Percentiles rank a stretch among this genome's conserved stretches.
Evolutionary conservation across 2,797 vertebrate species (phyloP).

Genomic region (Podarcis lilfordi): DNA sequence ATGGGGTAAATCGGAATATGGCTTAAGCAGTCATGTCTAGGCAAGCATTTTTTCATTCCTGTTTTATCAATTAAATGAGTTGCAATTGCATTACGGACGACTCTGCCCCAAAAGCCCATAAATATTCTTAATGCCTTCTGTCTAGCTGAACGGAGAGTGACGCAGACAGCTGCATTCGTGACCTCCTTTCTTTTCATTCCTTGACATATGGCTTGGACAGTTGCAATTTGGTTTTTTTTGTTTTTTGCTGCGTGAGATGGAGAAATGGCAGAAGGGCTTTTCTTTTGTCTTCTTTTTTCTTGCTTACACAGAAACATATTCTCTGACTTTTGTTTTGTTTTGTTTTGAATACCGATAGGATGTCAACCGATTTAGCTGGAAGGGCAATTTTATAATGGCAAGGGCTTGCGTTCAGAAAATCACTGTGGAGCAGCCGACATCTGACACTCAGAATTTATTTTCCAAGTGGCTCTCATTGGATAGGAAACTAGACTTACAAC

Average conservation of each 20-base stretch:
- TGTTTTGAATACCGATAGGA: conserved; percentile 57
- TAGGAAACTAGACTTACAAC: conserved; percentile 50
- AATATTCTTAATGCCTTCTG: conserved; percentile 80
- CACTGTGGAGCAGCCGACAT: conserved; percentile 52
- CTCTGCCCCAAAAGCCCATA: conserved; percentile 76
- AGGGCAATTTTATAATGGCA: conserved; percentile 64
- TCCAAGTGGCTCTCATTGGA: conserved; percentile 59
- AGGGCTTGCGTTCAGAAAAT: conserved; percentile 66
- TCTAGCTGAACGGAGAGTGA: conserved; percentile 70
- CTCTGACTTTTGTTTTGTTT: conserved; percentile 46
- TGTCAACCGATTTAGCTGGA: conserved; percentile 70
- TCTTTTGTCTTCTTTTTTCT: conserved; percentile 48
- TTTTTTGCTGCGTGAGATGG: conserved; percentile 41
- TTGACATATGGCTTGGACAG: conserved; percentile 56
- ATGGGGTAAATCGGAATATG: conserved; percentile 78
- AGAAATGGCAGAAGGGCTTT: conserved; percentile 51
- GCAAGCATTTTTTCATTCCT: conserved; percentile 79
- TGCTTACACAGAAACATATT: conserved; percentile 39
- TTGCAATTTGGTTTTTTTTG: conserved; percentile 15
- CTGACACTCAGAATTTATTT: conserved; percentile 62
- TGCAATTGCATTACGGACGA: conserved; percentile 83
- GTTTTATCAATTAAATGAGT: conserved; percentile 81
- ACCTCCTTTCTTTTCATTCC: conserved; percentile 58
- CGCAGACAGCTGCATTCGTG: conserved; percentile 74
- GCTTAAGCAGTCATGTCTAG: conserved; percentile 76